Conservation (phyloP, 2,113 vertebrate genomes). For the Leuciscus idus region DNA sequence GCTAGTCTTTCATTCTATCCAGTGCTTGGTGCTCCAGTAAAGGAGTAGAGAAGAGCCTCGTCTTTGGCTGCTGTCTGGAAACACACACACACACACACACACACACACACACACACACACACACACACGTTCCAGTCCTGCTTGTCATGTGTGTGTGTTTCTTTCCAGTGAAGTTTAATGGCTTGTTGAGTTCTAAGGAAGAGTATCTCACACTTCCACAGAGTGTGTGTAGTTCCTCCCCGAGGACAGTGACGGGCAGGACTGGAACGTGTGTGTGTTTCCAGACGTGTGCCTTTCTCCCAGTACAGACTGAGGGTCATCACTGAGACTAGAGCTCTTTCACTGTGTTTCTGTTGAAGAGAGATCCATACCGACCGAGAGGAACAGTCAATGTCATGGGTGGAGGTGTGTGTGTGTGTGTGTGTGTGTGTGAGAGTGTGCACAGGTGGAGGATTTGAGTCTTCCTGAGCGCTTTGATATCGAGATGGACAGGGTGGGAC, state of each 20-base stretch:
- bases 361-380: background rate
- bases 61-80: background rate
- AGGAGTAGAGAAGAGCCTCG: background rate
- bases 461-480: background rate
- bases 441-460: background rate
- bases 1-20: background rate
- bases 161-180: background rate
- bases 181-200: background rate
- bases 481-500: background rate
- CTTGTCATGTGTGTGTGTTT: background rate
- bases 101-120: too few relatives aligned
- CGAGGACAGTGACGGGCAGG: background rate
- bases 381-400: background rate
- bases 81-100: background rate
- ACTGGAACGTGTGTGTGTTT: too few relatives aligned
- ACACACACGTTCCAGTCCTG: background rate
- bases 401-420: conserved; percentile 1
- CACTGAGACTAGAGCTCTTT: background rate
- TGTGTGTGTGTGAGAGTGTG: background rate
- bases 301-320: background rate
- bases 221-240: background rate
- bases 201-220: background rate
- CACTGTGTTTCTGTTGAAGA: background rate
- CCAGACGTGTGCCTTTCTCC: background rate
- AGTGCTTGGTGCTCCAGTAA: background rate